These are phyloP conservation scores for Poeciliopsis prolifica DNA, from an alignment of 2,113 vertebrate species.

Conservation along the genomic window DNA sequence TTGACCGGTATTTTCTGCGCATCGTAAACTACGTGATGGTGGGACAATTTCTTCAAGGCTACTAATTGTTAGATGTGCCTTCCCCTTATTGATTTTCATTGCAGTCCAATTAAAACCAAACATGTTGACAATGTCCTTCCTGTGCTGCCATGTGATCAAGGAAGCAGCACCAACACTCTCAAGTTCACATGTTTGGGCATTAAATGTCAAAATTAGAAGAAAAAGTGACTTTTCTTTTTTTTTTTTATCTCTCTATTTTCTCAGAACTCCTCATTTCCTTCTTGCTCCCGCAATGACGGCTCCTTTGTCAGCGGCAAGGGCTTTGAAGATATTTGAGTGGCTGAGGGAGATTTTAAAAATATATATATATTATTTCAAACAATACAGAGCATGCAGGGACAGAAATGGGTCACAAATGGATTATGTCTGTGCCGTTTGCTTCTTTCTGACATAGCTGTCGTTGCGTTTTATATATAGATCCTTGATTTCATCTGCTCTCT, in stretches of 20 bases:
- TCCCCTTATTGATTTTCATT: slow-evolving; percentile 42
- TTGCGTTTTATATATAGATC: slow-evolving; percentile 63
- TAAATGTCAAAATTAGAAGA: slow-evolving; percentile 65
- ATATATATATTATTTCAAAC: slow-evolving; percentile 55
- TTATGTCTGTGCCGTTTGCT: slow-evolving; percentile 65
- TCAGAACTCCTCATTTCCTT: slow-evolving; percentile 62
- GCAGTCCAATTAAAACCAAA: slow-evolving; percentile 66
- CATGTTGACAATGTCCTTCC: slow-evolving; percentile 55
- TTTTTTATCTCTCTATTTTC: slow-evolving; percentile 36
- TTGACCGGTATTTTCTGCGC: too few species aligned
- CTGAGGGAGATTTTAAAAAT: slow-evolving; percentile 46
- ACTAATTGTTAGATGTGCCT: too few species aligned
- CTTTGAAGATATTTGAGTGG: slow-evolving; percentile 72
- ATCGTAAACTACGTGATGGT: too few species aligned
- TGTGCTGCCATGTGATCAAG: slow-evolving; percentile 41
- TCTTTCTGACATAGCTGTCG: slow-evolving; percentile 67
- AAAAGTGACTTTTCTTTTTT: slow-evolving; percentile 25
- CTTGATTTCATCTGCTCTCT: slow-evolving; percentile 48
- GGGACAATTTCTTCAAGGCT: too few species aligned
- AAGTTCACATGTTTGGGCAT: slow-evolving; percentile 41
- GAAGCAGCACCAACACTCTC: slow-evolving; percentile 63
- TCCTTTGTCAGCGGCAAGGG: slow-evolving; percentile 61
- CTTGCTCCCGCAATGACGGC: slow-evolving; percentile 54
- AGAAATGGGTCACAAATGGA: slow-evolving; percentile 78
- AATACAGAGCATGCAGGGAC: slow-evolving; percentile 68